Evolutionary conservation across 2,888 invertebrate species (phyloP), one percentile per base, ranked within the genome.

Genomic region (Galerucella pusilla): DNA sequence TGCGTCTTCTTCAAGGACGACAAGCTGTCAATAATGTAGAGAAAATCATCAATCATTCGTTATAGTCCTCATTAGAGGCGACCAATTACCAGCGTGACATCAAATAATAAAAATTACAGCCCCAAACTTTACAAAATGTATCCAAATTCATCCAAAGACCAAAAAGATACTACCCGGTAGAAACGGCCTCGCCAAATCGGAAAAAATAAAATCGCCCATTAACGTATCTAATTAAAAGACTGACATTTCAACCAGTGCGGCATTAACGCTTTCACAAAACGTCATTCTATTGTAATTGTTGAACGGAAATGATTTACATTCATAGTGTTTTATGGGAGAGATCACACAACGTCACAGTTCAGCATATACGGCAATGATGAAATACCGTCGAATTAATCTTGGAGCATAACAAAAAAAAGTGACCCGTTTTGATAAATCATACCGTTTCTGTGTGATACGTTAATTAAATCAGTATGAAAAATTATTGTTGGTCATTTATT

Each of bases 281-380:
- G 46, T 14, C 10, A 57, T 68, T 42, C 35, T 42, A 35, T 46
- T 68, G 46, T 59, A 68, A 68, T 59, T 45, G 60, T 78, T 80
- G 75, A 70, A 73, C 76, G 77, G 71, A 74, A 70, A 73, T 76
- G 76, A 78, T 78, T 76, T 76, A 76, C 76, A 78, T 75, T 75
- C 75, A 73, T 76, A 76, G 75, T 75, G 71, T 76, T 75, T 76
- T 74, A 76, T 69, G 45, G 20, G 73, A 67, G 75, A 63, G 74
- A 72, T 78, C 74, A 76, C 75, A 65, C 35, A 65, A 68, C 72
- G 74, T 76, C 74, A 76, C 70, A 35, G 59, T 68, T 69, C 74
- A 71, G 35, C 57, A 60, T 69, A 68, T 67, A 65, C 54, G 75
- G 73, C 75, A 74, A 71, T 76, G 76, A 75, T 72, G 20, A 75